Percentiles rank a stretch among this genome's conserved stretches.
Evolutionary conservation across 2,888 invertebrate genomes (phyloP).

Genomic region (Oxystoma pomonae): DNA sequence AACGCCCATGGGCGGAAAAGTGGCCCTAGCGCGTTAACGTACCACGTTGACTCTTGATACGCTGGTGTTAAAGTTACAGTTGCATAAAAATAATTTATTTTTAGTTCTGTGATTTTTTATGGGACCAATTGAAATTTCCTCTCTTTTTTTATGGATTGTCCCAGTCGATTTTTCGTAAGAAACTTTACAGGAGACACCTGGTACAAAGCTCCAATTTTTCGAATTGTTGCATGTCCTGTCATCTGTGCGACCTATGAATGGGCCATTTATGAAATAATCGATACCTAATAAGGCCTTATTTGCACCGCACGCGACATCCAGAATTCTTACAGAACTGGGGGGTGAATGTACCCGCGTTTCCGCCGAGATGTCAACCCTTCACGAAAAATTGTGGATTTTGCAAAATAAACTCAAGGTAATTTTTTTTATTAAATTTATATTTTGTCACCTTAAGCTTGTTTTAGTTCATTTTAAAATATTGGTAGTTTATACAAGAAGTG

Average conservation of each 20-base stretch:
- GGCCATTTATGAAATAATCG: not conserved
- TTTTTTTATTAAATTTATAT: no score
- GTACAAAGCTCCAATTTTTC: not conserved
- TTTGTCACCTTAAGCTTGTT: no score
- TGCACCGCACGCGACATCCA: not conserved
- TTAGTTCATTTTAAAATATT: no score
- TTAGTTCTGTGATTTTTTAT: no score
- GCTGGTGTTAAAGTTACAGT: no score
- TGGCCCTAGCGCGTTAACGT: no score
- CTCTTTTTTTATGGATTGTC: not conserved
- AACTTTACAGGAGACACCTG: not conserved
- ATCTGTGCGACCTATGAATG: not conserved
- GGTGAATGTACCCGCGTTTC: not conserved
- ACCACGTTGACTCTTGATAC: no score
- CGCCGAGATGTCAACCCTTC: slow-evolving; percentile 24
- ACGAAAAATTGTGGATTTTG: slow-evolving; percentile 37
- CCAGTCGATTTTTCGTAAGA: not conserved
- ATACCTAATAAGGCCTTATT: not conserved
- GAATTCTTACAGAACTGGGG: not conserved
- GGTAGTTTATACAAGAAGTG: no score
- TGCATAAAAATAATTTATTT: no score
- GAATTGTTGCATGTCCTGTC: not conserved
- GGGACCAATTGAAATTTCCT: no score
- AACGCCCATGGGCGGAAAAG: no score
- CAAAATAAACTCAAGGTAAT: slow-evolving; percentile 38